Conservation (phyloP, 2,113 vertebrate genomes). For the Petroica traversi region DNA sequence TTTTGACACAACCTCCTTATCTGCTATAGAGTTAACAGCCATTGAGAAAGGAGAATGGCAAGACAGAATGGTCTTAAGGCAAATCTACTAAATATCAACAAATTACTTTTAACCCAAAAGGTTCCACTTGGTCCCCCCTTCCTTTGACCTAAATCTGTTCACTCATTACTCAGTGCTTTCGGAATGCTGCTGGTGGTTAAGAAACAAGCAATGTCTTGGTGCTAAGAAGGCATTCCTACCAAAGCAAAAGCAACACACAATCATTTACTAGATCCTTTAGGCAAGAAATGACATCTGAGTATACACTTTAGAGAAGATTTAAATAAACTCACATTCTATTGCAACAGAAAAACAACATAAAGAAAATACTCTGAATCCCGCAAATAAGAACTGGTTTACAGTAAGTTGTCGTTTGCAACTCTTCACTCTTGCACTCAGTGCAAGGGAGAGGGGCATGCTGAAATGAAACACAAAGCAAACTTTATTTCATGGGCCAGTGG, state of each 20-base stretch:
- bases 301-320: not conserved
- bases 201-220: not conserved
- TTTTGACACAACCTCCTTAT: slow-evolving; percentile 39
- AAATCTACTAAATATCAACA: not conserved
- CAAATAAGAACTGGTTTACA: not conserved
- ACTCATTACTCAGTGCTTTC: not conserved
- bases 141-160: not conserved
- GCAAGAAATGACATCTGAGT: slow-evolving; percentile 6
- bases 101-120: slow-evolving; percentile 4
- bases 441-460: not conserved
- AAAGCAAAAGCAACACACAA: not conserved
- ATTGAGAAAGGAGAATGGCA: not conserved
- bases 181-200: slow-evolving; percentile 20
- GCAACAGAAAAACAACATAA: not conserved
- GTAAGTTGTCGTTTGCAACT: not conserved
- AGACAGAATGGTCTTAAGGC: slow-evolving; percentile 33
- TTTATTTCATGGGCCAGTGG: not conserved
- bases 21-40: not conserved
- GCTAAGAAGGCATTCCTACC: slow-evolving; percentile 23
- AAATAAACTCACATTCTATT: not conserved
- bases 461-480: not conserved
- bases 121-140: not conserved
- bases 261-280: not conserved
- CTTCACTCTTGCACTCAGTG: not conserved
- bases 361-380: not conserved